Base-by-base conservation (phyloP, 1,140 invertebrate species). In the Lerema accius region DNA sequence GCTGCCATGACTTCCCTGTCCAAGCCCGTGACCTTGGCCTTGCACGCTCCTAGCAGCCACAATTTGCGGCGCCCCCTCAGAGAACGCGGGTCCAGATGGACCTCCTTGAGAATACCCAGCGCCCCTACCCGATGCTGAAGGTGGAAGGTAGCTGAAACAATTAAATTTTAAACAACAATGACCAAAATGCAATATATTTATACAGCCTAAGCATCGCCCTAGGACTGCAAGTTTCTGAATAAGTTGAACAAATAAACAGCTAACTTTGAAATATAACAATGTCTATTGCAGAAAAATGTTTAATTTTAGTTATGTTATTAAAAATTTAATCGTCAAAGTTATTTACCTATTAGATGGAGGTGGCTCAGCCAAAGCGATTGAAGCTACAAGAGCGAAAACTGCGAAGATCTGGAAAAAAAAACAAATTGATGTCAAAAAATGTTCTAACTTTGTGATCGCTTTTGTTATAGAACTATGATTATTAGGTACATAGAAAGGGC, bases 291-390 rank as follows among this genome's bases (percentile, higher is more conserved):
- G n/a, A n/a, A n/a, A n/a, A n/a, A n/a, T n/a, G n/a, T n/a, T n/a
- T n/a, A n/a, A n/a, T n/a, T n/a, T n/a, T n/a, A n/a, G n/a, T n/a
- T n/a, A n/a, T n/a, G n/a, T n/a, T 19, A 14, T 51, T 14, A 50
- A 26, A 4, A 7, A 6, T 32, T 43, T n/a, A n/a, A n/a, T n/a
- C n/a, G n/a, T 10, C n/a, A 53, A 39, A 53, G n/a, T 10, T 10
- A n/a, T 3, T 60, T 76, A 85, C 84, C 82, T 85, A 58, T 85
- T 84, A 2, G 84, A 86, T 1, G 70, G 77, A 0, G 84, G 82
- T 1, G 78, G 78, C 40, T 87, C 82, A 0, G 82, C 80, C 3
- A 62, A 51, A 0, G 66, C 71, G 1, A 78, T 15, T 1, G 74
- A 71, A 0, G 71, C 70, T 10, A 71, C 37, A 2, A 62, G 19